These are phyloP conservation scores for Lophochroa leadbeateri DNA, from an alignment of 2,113 vertebrate genomes.

Conservation along the genomic window DNA sequence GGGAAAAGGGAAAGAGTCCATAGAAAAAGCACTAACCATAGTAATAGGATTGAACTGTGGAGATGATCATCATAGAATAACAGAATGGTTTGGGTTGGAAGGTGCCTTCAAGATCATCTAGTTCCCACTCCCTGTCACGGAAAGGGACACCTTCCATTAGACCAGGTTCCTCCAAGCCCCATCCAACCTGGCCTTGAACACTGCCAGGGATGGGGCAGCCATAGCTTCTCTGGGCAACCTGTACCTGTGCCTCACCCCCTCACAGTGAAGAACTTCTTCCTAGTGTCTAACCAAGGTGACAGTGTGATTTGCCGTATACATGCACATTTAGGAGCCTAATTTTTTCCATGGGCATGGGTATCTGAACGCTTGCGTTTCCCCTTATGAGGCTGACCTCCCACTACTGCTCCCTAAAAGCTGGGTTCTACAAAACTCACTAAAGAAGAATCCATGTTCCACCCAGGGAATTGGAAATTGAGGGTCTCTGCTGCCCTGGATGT, in stretches of 20 bases:
- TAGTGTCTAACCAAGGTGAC: background rate
- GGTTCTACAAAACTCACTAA: background rate
- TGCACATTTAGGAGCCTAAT: background rate
- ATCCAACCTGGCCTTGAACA: background rate
- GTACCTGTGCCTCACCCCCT: background rate
- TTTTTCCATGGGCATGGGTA: background rate
- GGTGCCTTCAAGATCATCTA: background rate
- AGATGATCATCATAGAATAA: background rate
- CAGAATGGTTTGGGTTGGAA: background rate
- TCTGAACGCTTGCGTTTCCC: background rate
- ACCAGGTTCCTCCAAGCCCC: background rate
- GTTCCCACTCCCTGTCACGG: background rate
- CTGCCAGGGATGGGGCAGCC: background rate
- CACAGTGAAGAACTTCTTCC: background rate
- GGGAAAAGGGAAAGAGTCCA: background rate
- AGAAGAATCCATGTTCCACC: background rate
- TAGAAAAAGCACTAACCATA: background rate
- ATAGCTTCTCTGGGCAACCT: background rate
- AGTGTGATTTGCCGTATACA: fast-evolving
- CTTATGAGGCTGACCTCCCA: background rate
- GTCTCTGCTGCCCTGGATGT: background rate
- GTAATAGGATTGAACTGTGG: background rate
- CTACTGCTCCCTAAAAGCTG: background rate
- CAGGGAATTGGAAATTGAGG: background rate
- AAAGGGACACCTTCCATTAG: background rate